phyloP scores from a whole-genome alignment of 2,113 vertebrate genomes.

The Pachycephala philippinensis region DNA sequence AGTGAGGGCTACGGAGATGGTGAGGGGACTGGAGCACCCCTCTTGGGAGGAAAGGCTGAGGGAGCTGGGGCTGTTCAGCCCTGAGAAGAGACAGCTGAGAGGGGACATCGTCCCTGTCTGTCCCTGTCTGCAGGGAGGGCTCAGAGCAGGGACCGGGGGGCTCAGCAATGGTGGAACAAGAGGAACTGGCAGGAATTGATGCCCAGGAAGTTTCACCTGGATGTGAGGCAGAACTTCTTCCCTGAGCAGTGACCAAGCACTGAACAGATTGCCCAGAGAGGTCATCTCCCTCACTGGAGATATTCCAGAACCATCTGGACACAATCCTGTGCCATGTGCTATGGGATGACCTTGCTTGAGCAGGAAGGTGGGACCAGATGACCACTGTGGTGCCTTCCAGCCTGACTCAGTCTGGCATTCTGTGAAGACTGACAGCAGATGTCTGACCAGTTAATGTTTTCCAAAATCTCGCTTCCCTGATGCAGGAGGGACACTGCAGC shows the following conservation, averaged over 20 bases:
- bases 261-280: neutral
- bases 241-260: no score
- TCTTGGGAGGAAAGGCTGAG: neutral
- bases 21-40: neutral
- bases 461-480: neutral
- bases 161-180: neutral
- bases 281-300: neutral
- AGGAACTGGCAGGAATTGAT: neutral
- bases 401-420: no score
- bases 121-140: neutral
- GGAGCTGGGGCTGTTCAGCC: neutral
- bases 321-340: neutral
- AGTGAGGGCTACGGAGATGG: rapidly evolving
- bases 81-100: neutral
- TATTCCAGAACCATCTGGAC: neutral
- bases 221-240: neutral
- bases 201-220: neutral
- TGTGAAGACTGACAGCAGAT: neutral
- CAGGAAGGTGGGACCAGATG: neutral
- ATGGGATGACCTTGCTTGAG: neutral
- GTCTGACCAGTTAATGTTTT: neutral
- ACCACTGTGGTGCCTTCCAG: neutral
- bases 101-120: no score
- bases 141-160: neutral
- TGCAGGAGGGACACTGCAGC: neutral